phyloP scores from a whole-genome alignment of 2,888 invertebrate species.

The Ceraclea dissimilis region DNA sequence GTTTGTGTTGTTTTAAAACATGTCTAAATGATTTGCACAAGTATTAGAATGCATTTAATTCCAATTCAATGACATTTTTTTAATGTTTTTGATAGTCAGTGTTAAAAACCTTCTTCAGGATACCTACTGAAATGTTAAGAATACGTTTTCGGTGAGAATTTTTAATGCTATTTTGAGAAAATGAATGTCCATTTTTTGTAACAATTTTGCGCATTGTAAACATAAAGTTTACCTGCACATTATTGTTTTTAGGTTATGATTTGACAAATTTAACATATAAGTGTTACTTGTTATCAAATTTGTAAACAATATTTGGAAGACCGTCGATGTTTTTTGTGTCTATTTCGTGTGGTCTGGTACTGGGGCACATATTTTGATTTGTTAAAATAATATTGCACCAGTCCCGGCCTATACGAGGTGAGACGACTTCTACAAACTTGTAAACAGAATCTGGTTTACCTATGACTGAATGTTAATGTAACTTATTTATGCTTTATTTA shows the following conservation, averaged over 20 bases:
- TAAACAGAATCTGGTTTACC: too few relatives aligned
- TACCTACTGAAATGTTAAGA: not conserved
- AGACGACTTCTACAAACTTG: not conserved
- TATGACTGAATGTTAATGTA: too few relatives aligned
- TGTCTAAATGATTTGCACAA: not conserved
- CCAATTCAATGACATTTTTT: not conserved
- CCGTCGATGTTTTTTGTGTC: not conserved
- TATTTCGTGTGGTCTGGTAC: constrained; percentile 39
- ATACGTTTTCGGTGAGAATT: not conserved
- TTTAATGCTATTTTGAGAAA: not conserved
- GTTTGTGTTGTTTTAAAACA: not conserved
- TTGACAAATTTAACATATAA: not conserved
- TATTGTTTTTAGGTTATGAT: not conserved
- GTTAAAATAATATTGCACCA: constrained; percentile 50
- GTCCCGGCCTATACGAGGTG: constrained; percentile 51
- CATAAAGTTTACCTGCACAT: too few relatives aligned
- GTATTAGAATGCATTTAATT: not conserved
- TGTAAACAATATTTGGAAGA: too few relatives aligned
- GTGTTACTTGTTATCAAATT: too few relatives aligned
- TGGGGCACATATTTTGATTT: constrained; percentile 46
- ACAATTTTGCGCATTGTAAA: too few relatives aligned
- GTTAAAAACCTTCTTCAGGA: not conserved
- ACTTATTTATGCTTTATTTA: too few relatives aligned
- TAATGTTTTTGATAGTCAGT: not conserved
- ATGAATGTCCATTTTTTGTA: too few relatives aligned